Base-by-base conservation (phyloP, 2,888 invertebrate species). In the Aleiodes leptofemur region DNA sequence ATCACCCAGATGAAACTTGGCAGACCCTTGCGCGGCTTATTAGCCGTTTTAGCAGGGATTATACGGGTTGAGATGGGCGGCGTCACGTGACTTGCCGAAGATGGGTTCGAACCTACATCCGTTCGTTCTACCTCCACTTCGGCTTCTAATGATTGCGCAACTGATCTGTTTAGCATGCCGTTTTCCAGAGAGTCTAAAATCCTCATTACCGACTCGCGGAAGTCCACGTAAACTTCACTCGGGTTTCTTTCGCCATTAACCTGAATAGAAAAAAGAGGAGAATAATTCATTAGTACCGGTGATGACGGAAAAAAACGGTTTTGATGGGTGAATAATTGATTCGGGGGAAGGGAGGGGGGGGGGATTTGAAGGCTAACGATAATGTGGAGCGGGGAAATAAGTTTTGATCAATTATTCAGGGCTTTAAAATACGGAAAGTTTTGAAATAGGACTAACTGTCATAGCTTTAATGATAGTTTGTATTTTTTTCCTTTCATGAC, bases 171-270 rank as follows among this genome's bases (percentile, higher is more conserved):
- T 31, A 66, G 77, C 9, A 50, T 71, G 5, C 77, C 80, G 3
- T 82, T 83, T 14, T 79, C 82, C 3, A 84, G 70, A 14, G 88
- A 90, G 31, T 94, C 95, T 23, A 97, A 90, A 84, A 96, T 95
- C 86, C 94, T 93, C 81, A 96, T 93, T 8, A 96, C 93, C 3
- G 95, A 94, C 9, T 94, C 92, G 70, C 95, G 93, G 89, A 97
- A 96, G 90, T 97, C 97, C 85, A 93, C 93, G 90, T 96, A 97
- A 9, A 97, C 96, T 84, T 96, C 96, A 50, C 93, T 93, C 0
- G 96, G 97, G 83, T 96, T 95, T 72, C 97, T 91, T 90, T 97
- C 97, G 7, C 97, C 97, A 85, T 96, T 96, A 14, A 97, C 94
- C 96, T 97, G 88, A 29, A 84, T 84, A 38, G n/a, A 61, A 23